Evolutionary conservation across 2,797 vertebrate species (phyloP), one percentile per base, ranked within the genome.

Genomic region (Liasis olivaceus): DNA sequence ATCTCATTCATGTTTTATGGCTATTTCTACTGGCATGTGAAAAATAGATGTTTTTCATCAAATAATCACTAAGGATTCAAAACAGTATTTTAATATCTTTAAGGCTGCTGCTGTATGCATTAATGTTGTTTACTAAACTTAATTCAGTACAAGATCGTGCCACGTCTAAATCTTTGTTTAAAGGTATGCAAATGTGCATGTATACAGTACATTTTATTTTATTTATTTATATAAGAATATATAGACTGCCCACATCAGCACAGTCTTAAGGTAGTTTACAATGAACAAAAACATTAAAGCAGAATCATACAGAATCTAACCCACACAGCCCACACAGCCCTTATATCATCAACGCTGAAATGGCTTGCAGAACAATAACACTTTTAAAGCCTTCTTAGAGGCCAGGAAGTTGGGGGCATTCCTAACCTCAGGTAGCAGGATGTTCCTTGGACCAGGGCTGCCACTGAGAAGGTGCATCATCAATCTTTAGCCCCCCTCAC

Each of bases 11-110:
- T 42, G 22, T 86, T 62, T 24, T 92, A 91, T 93, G 7, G 2
- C 51, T 17, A 47, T 92, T 95, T 90, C 87, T 94, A 15, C 47
- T 94, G 88, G 87, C 89, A 26, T 92, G 92, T 72, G 85, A 92
- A 91, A 92, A 92, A 63, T 2, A 4, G 17, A 31, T 9, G 72
- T 88, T 95, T 95, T 87, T 24, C 0, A 42, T 51, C 88, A 92
- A 94, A 88, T 36, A 93, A n/a, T 0, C 88, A 86, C 60, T 77
- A 63, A 0, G 47, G 63, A 94, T 92, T 93, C 8, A 94, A 69
- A 90, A 12, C 58, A 95, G 88, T 93, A 93, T 93, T 92, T 81
- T 93, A 60, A 91, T 47, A 72, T n/a, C 28, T 20, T 13, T 60
- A 87, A 93, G 6, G 9, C 8, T 60, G 3, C 47, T 66, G 4